phyloP scores from a whole-genome alignment of 2,888 invertebrate species.

The Pelosia muscerda region DNA sequence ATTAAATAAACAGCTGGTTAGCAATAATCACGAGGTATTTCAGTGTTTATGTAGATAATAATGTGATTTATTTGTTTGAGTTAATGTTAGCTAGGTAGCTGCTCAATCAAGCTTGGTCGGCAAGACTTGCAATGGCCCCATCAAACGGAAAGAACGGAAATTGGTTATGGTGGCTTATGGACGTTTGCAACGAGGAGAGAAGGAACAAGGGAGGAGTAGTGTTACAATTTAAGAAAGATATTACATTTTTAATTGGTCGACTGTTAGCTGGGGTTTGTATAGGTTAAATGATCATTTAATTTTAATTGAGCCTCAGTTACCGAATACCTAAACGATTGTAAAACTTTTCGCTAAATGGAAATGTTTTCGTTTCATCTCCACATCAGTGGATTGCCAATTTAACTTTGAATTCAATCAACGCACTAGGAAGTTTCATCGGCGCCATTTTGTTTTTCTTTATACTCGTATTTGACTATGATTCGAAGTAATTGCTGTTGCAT shows the following conservation, averaged over 20 bases:
- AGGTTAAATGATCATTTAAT: background rate
- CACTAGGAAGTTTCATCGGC: background rate
- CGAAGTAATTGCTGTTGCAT: background rate
- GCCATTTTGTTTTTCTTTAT: background rate
- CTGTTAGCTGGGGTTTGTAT: too few species aligned
- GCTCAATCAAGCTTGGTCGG: background rate
- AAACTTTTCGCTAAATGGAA: constrained; percentile 15
- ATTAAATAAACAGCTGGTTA: background rate
- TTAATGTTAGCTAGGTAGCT: too few species aligned
- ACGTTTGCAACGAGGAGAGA: too few species aligned
- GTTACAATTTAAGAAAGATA: too few species aligned
- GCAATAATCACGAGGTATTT: background rate
- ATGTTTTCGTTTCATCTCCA: constrained; percentile 20
- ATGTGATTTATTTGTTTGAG: background rate
- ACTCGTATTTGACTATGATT: background rate
- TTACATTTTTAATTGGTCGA: too few species aligned
- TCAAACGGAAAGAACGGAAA: too few species aligned
- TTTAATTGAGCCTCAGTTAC: background rate
- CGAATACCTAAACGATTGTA: background rate
- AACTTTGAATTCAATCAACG: constrained; percentile 17
- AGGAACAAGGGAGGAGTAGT: too few species aligned
- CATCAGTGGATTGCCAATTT: constrained; percentile 20
- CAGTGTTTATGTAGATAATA: background rate
- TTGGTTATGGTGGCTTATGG: too few species aligned
- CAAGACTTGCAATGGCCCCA: too few species aligned